Evolutionary conservation across 2,888 invertebrate species (phyloP).

Genomic region (Brachynemurus nebulosus): DNA sequence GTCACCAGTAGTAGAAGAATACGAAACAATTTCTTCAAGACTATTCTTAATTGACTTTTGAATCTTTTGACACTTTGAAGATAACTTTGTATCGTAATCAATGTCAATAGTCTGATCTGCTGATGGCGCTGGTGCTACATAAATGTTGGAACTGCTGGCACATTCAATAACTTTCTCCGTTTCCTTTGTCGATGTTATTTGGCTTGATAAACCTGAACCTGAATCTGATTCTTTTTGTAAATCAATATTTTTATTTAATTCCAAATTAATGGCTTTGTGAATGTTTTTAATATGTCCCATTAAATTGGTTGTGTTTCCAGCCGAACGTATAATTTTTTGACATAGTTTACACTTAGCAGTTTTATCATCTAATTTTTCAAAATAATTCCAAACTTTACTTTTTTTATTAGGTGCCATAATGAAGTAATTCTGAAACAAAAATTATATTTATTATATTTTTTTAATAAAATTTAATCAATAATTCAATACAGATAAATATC

Average conservation of each 20-base stretch:
- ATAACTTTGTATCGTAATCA: slow-evolving; percentile 2
- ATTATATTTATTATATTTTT: neutral
- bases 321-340: neutral
- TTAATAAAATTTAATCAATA: neutral
- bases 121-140: slow-evolving; percentile 7
- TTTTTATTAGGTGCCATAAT: slow-evolving; percentile 4
- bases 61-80: slow-evolving; percentile 6
- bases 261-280: neutral
- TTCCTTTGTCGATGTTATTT: slow-evolving; percentile 1
- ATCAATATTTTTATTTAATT: slow-evolving; percentile 2
- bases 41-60: slow-evolving; percentile 4
- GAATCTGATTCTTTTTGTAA: slow-evolving; percentile 1
- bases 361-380: slow-evolving; percentile 1
- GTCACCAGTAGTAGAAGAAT: slow-evolving; percentile 2
- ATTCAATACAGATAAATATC: neutral
- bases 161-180: slow-evolving; percentile 3
- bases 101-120: slow-evolving; percentile 5
- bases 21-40: slow-evolving; percentile 2
- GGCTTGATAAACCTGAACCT: slow-evolving; percentile 4
- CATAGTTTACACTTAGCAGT: slow-evolving; percentile 3
- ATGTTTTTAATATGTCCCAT: neutral
- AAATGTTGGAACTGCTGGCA: slow-evolving; percentile 3
- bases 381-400: slow-evolving; percentile 4
- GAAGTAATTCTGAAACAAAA: neutral
- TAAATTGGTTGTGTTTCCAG: neutral